Percentiles rank a stretch among this genome's conserved stretches.
These are phyloP conservation scores for Andricus quercusramuli DNA, from an alignment of 2,888 invertebrate genomes.

Conservation along the genomic window DNA sequence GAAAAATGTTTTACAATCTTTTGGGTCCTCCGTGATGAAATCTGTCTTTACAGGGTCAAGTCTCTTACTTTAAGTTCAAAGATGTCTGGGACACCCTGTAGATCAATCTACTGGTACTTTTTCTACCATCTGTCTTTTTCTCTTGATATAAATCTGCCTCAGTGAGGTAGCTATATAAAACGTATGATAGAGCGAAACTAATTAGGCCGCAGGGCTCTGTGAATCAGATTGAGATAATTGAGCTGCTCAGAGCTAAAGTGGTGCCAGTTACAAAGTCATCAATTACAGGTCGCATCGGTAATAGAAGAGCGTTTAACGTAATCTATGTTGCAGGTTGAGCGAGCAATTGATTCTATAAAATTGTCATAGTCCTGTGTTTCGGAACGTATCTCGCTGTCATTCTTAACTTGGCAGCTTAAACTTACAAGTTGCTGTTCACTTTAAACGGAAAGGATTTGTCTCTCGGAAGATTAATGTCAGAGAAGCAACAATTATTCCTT, in stretches of 20 bases:
- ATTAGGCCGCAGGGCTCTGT: slow-evolving; percentile 30
- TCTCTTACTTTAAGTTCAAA: background rate
- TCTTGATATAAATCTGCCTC: background rate
- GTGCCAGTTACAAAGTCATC: slow-evolving; percentile 40
- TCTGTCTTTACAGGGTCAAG: background rate
- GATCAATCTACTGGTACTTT: background rate
- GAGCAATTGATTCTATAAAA: slow-evolving; percentile 14
- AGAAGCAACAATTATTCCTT: slow-evolving; percentile 25
- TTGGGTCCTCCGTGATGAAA: background rate
- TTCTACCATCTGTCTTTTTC: background rate
- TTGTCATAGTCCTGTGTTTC: background rate
- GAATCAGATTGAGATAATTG: slow-evolving; percentile 40
- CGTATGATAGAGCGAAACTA: slow-evolving; percentile 38
- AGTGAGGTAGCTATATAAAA: slow-evolving; percentile 17
- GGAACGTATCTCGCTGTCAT: slow-evolving; percentile 16
- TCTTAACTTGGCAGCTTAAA: slow-evolving; percentile 19
- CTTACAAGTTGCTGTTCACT: slow-evolving; percentile 9
- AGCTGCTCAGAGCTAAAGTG: slow-evolving; percentile 35
- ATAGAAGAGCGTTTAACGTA: slow-evolving; percentile 37
- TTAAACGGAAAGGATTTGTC: background rate
- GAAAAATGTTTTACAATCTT: background rate
- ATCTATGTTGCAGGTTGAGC: slow-evolving; percentile 29
- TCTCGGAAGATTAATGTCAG: slow-evolving; percentile 19
- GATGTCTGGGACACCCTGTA: background rate
- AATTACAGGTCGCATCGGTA: slow-evolving; percentile 39